Conservation (phyloP, 2,797 vertebrate species). For the Myotis myotis region DNA sequence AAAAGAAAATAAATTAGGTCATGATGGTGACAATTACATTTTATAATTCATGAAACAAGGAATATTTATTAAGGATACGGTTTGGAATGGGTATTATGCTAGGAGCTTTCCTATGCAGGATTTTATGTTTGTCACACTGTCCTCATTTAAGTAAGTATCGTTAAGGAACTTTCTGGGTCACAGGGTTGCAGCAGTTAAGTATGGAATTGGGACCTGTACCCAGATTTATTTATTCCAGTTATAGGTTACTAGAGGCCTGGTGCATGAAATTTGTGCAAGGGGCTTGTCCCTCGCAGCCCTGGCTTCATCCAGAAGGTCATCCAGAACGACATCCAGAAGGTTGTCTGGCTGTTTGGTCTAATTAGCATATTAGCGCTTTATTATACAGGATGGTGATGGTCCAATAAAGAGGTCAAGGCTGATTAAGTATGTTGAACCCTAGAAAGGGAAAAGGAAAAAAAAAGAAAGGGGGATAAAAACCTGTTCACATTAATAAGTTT, state of each 20-base stretch:
- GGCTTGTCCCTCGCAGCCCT: too few species aligned
- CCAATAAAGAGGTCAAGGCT: background rate
- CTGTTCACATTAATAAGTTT: background rate
- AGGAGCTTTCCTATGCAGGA: background rate
- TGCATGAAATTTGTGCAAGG: too few species aligned
- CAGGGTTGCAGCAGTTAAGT: background rate
- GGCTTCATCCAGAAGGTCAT: too few species aligned
- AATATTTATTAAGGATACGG: background rate
- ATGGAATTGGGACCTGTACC: background rate
- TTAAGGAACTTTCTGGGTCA: background rate
- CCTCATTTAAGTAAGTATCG: background rate
- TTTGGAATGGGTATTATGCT: background rate
- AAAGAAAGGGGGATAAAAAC: background rate
- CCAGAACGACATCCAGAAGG: too few species aligned
- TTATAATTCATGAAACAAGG: background rate
- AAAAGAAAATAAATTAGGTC: background rate
- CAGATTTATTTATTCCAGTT: background rate
- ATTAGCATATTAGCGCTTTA: too few species aligned
- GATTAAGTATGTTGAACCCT: background rate
- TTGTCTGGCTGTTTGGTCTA: too few species aligned
- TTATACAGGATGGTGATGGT: background rate
- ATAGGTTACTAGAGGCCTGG: background rate
- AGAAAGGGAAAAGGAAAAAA: background rate
- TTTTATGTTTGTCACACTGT: background rate
- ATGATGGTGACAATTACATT: background rate